Conservation (phyloP, 2,888 invertebrate species). For the Cheilosia vulpina region DNA sequence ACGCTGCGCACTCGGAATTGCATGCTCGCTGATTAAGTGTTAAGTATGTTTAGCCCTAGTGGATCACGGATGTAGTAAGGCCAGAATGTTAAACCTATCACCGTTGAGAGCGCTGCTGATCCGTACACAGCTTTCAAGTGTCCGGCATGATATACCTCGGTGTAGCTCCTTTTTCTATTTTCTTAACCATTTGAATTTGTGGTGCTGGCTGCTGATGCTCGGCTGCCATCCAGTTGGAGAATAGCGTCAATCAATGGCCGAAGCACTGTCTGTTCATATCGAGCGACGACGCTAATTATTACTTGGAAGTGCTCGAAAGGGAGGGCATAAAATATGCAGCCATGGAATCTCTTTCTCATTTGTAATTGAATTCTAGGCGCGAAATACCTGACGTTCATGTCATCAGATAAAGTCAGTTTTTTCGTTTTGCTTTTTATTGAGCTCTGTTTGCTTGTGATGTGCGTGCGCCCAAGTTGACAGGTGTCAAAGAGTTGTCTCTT, state of each 20-base stretch:
- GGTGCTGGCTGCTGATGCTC: conserved; percentile 9
- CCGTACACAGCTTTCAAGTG: conserved; percentile 52
- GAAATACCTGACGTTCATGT: conserved; percentile 71
- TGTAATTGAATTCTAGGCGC: conserved; percentile 74
- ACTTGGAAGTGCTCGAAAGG: conserved; percentile 45
- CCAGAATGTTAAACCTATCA: conserved; percentile 31
- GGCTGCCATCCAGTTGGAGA: conserved; percentile 7
- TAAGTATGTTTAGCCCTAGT: conserved; percentile 59
- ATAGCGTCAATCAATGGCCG: conserved; percentile 57
- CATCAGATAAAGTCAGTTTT: conserved; percentile 52
- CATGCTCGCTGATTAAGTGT: conserved; percentile 71
- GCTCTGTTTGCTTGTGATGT: conserved; percentile 11
- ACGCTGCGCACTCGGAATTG: conserved; percentile 66
- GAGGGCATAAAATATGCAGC: conserved; percentile 44
- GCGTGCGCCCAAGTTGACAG: conserved; percentile 45
- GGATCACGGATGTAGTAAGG: conserved; percentile 42
- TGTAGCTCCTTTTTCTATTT: conserved; percentile 38
- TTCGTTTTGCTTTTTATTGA: background rate
- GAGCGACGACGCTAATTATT: conserved; percentile 52
- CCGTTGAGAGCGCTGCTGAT: conserved; percentile 29
- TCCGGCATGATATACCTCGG: background rate
- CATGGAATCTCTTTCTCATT: conserved; percentile 67
- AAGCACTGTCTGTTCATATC: background rate
- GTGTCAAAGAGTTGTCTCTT: conserved; percentile 44
- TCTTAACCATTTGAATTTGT: conserved; percentile 63